Conservation (phyloP, 2,797 vertebrate genomes). For the Phoeniculus purpureus region DNA sequence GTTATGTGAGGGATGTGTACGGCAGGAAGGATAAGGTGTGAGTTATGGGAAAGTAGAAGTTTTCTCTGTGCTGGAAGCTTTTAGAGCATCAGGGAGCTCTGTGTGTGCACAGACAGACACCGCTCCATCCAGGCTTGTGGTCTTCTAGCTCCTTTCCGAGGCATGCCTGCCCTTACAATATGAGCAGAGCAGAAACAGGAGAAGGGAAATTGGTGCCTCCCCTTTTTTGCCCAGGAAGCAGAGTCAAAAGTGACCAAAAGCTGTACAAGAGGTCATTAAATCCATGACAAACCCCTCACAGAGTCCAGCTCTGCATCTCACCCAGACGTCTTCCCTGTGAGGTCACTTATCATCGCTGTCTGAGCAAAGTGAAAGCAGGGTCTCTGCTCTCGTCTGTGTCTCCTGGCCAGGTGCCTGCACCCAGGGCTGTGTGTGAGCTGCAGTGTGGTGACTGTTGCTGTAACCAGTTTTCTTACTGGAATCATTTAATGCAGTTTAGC, state of each 20-base stretch:
- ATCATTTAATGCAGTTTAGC: constrained; percentile 22
- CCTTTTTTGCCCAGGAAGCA: neutral
- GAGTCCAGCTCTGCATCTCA: neutral
- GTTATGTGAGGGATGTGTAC: neutral
- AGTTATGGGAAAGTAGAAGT: neutral
- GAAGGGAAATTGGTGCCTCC: neutral
- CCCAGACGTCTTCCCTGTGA: neutral
- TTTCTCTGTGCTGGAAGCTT: neutral
- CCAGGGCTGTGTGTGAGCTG: neutral
- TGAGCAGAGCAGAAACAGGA: neutral
- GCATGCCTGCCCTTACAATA: neutral
- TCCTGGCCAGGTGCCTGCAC: neutral
- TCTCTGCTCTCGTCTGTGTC: neutral
- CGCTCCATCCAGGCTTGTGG: neutral
- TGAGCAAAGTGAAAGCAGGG: neutral
- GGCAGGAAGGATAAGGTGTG: neutral
- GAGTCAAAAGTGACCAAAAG: neutral
- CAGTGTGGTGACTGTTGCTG: fast-evolving
- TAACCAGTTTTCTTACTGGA: neutral
- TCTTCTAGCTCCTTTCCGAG: neutral
- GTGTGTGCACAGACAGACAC: neutral
- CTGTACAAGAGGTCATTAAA: neutral
- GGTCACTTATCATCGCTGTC: neutral
- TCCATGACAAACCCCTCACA: neutral
- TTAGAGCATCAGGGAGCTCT: neutral